These are phyloP conservation scores for Leistus spinibarbis DNA, from an alignment of 2,888 invertebrate species.

Conservation along the genomic window DNA sequence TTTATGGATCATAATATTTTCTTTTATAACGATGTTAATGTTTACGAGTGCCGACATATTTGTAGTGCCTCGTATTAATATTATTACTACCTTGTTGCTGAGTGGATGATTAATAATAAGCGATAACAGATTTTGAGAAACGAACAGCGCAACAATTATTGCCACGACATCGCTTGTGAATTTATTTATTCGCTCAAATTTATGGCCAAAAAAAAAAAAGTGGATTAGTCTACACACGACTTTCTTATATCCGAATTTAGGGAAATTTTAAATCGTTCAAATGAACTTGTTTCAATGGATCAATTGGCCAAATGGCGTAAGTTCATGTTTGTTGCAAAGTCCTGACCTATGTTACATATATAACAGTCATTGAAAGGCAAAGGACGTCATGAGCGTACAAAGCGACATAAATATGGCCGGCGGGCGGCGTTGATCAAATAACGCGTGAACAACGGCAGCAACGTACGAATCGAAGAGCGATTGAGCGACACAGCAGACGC, in stretches of 20 bases:
- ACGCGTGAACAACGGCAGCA: background rate
- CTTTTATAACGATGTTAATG: slow-evolving; percentile 31
- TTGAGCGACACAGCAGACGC: background rate
- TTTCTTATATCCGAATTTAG: too few species aligned
- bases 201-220: too few species aligned
- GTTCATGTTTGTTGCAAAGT: too few species aligned
- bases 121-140: background rate
- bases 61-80: background rate
- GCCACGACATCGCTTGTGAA: too few species aligned
- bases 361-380: background rate
- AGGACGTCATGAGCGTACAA: background rate
- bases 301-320: too few species aligned
- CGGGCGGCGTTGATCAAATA: background rate
- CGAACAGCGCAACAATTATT: background rate
- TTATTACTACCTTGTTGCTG: background rate
- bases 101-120: background rate
- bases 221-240: too few species aligned
- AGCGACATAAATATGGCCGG: background rate
- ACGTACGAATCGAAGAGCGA: background rate
- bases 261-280: too few species aligned
- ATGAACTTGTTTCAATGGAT: too few species aligned
- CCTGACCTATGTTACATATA: too few species aligned
- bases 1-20: slow-evolving; percentile 35
- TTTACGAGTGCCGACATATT: slow-evolving; percentile 28
- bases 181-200: too few species aligned